Evolutionary conservation across 2,888 invertebrate species (phyloP).

Genomic region (Disparrhopalites patrizii): DNA sequence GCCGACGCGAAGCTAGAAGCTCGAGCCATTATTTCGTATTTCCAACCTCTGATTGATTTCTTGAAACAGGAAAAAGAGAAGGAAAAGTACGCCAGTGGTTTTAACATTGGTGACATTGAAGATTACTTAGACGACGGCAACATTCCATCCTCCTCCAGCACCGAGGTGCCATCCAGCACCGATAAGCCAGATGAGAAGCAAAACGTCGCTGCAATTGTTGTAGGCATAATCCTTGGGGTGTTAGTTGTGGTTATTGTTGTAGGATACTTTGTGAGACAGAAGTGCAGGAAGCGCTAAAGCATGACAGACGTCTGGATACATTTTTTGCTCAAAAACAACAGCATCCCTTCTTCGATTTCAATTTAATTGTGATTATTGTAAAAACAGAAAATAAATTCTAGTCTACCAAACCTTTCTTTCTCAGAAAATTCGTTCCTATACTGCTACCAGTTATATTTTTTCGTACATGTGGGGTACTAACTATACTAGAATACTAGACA

Average conservation of each 20-base stretch:
- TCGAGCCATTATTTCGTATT: slow-evolving; percentile 72
- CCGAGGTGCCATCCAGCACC: neutral
- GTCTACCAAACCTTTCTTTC: too few species aligned
- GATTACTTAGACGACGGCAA: slow-evolving; percentile 3
- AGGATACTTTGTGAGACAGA: slow-evolving; percentile 12
- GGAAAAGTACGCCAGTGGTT: slow-evolving; percentile 64
- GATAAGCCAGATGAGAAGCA: neutral
- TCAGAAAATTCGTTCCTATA: too few species aligned
- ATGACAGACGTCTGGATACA: too few species aligned
- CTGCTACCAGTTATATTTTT: too few species aligned
- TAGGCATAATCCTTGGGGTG: slow-evolving; percentile 23
- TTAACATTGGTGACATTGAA: slow-evolving; percentile 54
- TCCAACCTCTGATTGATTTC: slow-evolving; percentile 74
- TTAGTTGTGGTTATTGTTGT: slow-evolving; percentile 18
- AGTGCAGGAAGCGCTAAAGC: neutral
- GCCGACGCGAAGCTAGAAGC: slow-evolving; percentile 68
- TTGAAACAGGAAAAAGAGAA: slow-evolving; percentile 68
- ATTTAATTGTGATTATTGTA: too few species aligned
- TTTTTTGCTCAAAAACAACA: too few species aligned
- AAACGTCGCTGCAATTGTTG: slow-evolving; percentile 19
- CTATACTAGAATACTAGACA: too few species aligned
- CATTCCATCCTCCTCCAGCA: neutral
- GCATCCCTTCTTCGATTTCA: too few species aligned
- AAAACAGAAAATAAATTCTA: too few species aligned
- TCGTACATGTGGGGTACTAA: too few species aligned